A percentile compares a stretch with the other conserved stretches of the same genome.
phyloP scores from a whole-genome alignment of 2,888 invertebrate genomes.

The Trisateles emortualis region DNA sequence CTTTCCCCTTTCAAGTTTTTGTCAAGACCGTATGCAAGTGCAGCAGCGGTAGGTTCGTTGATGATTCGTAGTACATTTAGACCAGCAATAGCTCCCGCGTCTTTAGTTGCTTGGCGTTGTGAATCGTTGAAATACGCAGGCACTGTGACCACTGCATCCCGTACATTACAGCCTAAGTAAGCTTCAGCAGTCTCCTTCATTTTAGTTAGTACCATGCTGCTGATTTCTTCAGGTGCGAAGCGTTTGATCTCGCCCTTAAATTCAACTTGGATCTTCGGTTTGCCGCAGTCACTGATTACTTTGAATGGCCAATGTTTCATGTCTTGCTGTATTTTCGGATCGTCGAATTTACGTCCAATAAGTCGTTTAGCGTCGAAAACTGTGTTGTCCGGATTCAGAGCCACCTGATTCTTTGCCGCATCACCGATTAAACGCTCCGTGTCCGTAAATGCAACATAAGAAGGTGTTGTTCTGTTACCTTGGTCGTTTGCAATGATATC shows the following conservation, averaged over 20 bases:
- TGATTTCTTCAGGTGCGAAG: slow-evolving; percentile 90
- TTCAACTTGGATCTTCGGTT: neutral
- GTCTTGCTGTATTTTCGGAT: slow-evolving; percentile 91
- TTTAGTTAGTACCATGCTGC: slow-evolving; percentile 87
- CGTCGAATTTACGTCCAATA: slow-evolving; percentile 86
- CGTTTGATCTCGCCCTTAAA: slow-evolving; percentile 82
- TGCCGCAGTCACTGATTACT: slow-evolving; percentile 84
- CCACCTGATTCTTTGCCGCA: slow-evolving; percentile 91
- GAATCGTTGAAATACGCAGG: neutral
- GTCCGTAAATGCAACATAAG: slow-evolving; percentile 91
- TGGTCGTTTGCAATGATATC: no score
- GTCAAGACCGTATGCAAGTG: slow-evolving; percentile 90
- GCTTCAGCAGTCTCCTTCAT: slow-evolving; percentile 85
- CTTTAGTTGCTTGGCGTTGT: neutral
- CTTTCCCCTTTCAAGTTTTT: slow-evolving; percentile 88
- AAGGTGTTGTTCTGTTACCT: slow-evolving; percentile 94
- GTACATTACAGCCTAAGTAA: slow-evolving; percentile 88
- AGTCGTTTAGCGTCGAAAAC: neutral
- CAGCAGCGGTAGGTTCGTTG: slow-evolving; percentile 93
- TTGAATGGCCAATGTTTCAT: slow-evolving; percentile 94
- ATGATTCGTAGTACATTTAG: slow-evolving; percentile 94
- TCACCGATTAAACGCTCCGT: neutral
- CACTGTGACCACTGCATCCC: slow-evolving; percentile 91
- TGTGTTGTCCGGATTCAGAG: slow-evolving; percentile 90
- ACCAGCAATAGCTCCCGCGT: neutral